Percentiles rank a stretch among this genome's conserved stretches.
Conservation (phyloP, 2,888 invertebrate species). For the Pachycephus smyrnensis region DNA sequence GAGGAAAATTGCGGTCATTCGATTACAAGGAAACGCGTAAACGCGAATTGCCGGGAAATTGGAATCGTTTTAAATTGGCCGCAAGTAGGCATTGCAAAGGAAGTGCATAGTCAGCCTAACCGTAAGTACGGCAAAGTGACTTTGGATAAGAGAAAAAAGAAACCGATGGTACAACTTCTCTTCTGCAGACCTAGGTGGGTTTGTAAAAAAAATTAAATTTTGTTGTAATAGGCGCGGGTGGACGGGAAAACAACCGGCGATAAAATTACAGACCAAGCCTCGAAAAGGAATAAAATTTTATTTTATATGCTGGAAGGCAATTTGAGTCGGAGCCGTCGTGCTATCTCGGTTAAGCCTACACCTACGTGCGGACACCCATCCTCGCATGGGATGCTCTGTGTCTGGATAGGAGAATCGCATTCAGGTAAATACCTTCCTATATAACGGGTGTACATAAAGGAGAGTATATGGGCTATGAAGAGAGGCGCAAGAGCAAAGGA, state of each 20-base stretch:
- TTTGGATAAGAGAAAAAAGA: not conserved
- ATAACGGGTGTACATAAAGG: conserved; percentile 43
- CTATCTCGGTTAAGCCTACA: conserved; percentile 25
- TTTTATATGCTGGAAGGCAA: conserved; percentile 53
- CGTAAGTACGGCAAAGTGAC: not conserved
- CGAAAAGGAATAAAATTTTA: conserved; percentile 59
- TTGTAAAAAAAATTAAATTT: conserved; percentile 39
- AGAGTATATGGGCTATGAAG: conserved; percentile 31
- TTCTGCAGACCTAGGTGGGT: not conserved
- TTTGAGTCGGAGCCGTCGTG: conserved; percentile 30
- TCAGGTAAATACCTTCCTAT: conserved; percentile 46
- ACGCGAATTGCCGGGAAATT: no score
- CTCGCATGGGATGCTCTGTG: not conserved
- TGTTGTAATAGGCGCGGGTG: conserved; percentile 31
- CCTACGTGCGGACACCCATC: conserved; percentile 3
- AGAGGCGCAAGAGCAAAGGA: conserved; percentile 31
- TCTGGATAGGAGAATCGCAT: conserved; percentile 33
- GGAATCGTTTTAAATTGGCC: no score
- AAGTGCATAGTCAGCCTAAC: no score
- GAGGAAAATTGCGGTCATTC: not conserved
- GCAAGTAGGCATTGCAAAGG: no score
- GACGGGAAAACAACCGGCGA: conserved; percentile 44
- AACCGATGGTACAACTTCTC: not conserved
- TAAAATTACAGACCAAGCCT: conserved; percentile 56
- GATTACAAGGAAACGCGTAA: not conserved